A percentile compares a stretch with the other conserved stretches of the same genome.
phyloP scores from a whole-genome alignment of 2,888 invertebrate genomes.

The Drosophila conformis region DNA sequence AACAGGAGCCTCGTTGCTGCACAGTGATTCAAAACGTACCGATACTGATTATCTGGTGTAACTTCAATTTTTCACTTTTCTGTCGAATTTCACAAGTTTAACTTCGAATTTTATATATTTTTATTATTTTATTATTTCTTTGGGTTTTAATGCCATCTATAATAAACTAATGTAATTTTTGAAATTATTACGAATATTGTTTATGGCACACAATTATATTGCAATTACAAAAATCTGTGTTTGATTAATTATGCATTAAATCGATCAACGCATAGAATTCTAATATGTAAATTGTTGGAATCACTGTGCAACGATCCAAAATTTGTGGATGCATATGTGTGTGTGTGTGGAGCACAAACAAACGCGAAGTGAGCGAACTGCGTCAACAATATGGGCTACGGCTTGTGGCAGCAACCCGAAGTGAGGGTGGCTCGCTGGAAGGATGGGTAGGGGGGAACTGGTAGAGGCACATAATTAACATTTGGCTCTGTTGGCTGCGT shows the following conservation, averaged over 20 bases:
- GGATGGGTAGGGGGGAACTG: constrained; percentile 7
- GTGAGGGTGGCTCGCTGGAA: constrained; percentile 22
- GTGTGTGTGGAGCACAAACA: constrained; percentile 48
- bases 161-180: background rate
- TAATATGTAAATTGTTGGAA: constrained; percentile 1
- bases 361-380: constrained; percentile 41
- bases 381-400: constrained; percentile 49
- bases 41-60: background rate
- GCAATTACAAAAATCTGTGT: background rate
- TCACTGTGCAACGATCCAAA: constrained; percentile 45
- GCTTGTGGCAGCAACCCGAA: constrained; percentile 40
- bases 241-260: background rate
- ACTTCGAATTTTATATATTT: background rate
- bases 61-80: background rate
- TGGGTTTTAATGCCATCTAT: background rate
- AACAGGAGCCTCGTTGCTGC: constrained; percentile 6
- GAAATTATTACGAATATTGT: background rate
- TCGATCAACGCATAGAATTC: background rate
- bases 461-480: constrained; percentile 71
- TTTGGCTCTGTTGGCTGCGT: constrained; percentile 69
- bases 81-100: background rate
- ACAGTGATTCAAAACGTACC: constrained; percentile 29
- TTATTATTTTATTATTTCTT: no score
- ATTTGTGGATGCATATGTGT: constrained; percentile 21
- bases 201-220: background rate